A percentile compares a stretch with the other conserved stretches of the same genome.
phyloP scores from a whole-genome alignment of 2,113 vertebrate species.

The Melanerpes formicivorus region DNA sequence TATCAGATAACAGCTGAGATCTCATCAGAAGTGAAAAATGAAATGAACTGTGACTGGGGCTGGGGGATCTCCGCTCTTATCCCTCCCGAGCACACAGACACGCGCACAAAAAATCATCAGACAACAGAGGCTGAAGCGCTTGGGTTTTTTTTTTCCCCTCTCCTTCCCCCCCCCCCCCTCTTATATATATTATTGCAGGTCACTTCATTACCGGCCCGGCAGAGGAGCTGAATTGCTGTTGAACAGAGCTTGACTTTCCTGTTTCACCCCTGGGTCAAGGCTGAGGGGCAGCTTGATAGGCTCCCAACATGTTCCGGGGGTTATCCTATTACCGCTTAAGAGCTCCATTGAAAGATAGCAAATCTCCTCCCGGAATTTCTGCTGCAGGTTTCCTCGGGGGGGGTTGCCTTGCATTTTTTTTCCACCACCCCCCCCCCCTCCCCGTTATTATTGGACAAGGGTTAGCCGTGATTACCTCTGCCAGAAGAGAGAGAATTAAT shows the following conservation, averaged over 20 bases:
- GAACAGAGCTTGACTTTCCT: conserved; percentile 92
- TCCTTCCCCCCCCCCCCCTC: too few species aligned
- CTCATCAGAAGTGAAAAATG: conserved; percentile 99
- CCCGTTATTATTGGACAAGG: conserved; percentile 75
- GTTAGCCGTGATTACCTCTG: conserved; percentile 90
- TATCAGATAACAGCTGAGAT: conserved; percentile 99
- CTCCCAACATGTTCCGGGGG: conserved; percentile 92
- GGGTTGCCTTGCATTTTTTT: too few species aligned
- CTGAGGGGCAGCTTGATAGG: conserved; percentile 98
- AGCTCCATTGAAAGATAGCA: conserved; percentile 98
- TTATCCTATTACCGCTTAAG: conserved; percentile 99
- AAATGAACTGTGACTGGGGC: conserved; percentile 99
- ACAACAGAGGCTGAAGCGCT: conserved; percentile 88
- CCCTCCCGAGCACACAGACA: conserved; percentile 53
- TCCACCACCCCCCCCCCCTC: too few species aligned
- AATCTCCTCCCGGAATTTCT: conserved; percentile 85
- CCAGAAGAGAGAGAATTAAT: conserved; percentile 91
- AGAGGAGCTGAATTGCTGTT: conserved; percentile 91
- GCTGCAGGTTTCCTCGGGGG: too few species aligned
- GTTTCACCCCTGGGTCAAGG: conserved; percentile 97
- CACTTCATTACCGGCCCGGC: conserved; percentile 98
- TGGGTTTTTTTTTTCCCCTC: conserved; percentile 13
- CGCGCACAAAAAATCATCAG: conserved; percentile 85
- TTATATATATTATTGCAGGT: conserved; percentile 97
- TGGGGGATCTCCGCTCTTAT: conserved; percentile 98